Evolutionary conservation across 2,113 vertebrate species (phyloP), one percentile per base, ranked within the genome.

Genomic region (Procavia capensis): DNA sequence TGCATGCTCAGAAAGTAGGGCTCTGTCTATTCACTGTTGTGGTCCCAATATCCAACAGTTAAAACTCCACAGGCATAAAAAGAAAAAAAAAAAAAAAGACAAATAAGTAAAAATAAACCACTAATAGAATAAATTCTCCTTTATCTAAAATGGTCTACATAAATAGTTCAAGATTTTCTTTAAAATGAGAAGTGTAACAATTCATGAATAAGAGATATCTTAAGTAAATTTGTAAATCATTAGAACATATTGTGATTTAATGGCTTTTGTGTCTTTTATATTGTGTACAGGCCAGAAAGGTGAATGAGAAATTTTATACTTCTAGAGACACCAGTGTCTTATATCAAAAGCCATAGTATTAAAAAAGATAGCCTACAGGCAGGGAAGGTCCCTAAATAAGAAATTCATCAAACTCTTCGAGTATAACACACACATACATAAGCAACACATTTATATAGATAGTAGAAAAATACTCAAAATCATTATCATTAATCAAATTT

Each of bases 1-100:
- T 78, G 89, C 47, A 78, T 34, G 39, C 70, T 93, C 79, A 93
- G 93, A 97, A 95, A 96, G 93, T 22, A 96, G 59, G 79, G 57
- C 95, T 95, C 88, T 96, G 88, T 96, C 79, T 95, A 76, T 84
- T 97, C 93, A 97, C 39, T 72, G 57, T 17, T 79, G 17, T 80
- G 59, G 75, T 57, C 17, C 50, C 27, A 66, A 66, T 31, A 85
- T 5, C 20, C 81, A 93, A 70, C 63, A 91, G 27, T 80, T 75
- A 82, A 86, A 91, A 87, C 45, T 72, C 64, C 76, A 47, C 16
- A 89, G 74, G 41, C 61, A 72, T 47, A 5, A 54, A 54, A 75
- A 92, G 19, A 2, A n/a, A n/a, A n/a, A n/a, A n/a, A n/a, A n/a
- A n/a, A n/a, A n/a, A n/a, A n/a, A n/a, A n/a, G n/a, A 75, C 45